Conservation (phyloP, 2,888 invertebrate species). For the Drosophila melanosoma region DNA sequence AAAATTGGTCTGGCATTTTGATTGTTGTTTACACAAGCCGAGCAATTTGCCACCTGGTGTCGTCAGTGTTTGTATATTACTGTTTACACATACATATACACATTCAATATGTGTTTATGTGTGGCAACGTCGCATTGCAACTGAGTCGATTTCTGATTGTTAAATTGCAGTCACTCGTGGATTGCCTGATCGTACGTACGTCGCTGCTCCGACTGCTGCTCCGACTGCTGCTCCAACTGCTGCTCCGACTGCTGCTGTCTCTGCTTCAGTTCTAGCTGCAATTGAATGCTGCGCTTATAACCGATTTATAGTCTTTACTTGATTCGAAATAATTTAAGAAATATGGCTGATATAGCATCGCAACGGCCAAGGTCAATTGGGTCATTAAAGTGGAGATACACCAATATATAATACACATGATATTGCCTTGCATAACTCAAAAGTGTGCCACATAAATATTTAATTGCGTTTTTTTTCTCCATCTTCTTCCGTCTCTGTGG, state of each 20-base stretch:
- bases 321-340: constrained; percentile 34
- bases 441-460: constrained; percentile 81
- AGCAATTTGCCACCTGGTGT: constrained; percentile 63
- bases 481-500: constrained; percentile 20
- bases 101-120: constrained; percentile 4
- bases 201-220: constrained; percentile 16
- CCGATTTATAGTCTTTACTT: constrained; percentile 33
- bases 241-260: constrained; percentile 1
- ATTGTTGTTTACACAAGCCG: constrained; percentile 55
- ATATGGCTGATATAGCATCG: constrained; percentile 47
- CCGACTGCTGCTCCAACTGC: not conserved
- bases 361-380: constrained; percentile 75
- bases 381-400: constrained; percentile 46
- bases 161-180: constrained; percentile 46
- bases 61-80: constrained; percentile 7
- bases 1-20: constrained; percentile 34
- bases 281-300: constrained; percentile 32
- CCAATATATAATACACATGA: constrained; percentile 1
- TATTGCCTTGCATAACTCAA: constrained; percentile 75
- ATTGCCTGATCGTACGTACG: constrained; percentile 42
- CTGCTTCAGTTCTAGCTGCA: constrained; percentile 13
- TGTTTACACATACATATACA: not conserved
- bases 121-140: constrained; percentile 19
- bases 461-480: constrained; percentile 44
- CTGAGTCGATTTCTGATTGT: constrained; percentile 34